A percentile compares a stretch with the other conserved stretches of the same genome.
Conservation (phyloP, 2,888 invertebrate genomes). For the Osmoderma eremita region DNA sequence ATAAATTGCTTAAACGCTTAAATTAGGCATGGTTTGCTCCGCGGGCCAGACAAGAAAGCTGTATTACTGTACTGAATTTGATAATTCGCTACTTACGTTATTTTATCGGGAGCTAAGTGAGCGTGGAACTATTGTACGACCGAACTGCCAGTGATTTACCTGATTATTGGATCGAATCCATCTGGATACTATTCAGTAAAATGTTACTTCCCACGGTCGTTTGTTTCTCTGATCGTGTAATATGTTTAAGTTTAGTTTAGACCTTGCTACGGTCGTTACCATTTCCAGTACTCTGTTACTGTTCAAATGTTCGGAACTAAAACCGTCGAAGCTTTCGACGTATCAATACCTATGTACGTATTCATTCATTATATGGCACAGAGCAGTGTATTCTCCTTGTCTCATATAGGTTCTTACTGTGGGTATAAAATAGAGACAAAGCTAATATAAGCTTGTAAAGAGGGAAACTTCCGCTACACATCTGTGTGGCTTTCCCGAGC, state of each 20-base stretch:
- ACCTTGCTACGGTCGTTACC: constrained; percentile 28
- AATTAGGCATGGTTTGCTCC: constrained; percentile 17
- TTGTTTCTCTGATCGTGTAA: constrained; percentile 59
- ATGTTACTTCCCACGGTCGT: constrained; percentile 60
- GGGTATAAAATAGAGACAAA: constrained; percentile 39
- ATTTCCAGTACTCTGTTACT: constrained; percentile 5
- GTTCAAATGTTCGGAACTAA: constrained; percentile 9
- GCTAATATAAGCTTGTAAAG: constrained; percentile 39
- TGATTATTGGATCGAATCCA: constrained; percentile 61
- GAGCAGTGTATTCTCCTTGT: constrained; percentile 8
- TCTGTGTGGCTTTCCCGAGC: constrained; percentile 55
- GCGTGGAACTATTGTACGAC: constrained; percentile 42
- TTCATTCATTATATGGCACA: background rate
- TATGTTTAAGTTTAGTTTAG: constrained; percentile 49
- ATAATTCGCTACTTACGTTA: constrained; percentile 42
- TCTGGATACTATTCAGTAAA: constrained; percentile 57
- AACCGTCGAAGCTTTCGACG: constrained; percentile 23
- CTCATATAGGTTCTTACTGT: background rate
- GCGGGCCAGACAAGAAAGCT: constrained; percentile 10
- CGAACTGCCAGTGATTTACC: constrained; percentile 56
- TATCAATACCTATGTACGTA: constrained; percentile 27
- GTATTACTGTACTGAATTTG: constrained; percentile 4
- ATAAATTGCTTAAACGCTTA: background rate
- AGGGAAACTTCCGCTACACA: constrained; percentile 41
- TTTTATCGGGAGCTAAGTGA: constrained; percentile 43